Evolutionary conservation across 2,113 vertebrate species (phyloP).

Genomic region (Electrona antarctica): DNA sequence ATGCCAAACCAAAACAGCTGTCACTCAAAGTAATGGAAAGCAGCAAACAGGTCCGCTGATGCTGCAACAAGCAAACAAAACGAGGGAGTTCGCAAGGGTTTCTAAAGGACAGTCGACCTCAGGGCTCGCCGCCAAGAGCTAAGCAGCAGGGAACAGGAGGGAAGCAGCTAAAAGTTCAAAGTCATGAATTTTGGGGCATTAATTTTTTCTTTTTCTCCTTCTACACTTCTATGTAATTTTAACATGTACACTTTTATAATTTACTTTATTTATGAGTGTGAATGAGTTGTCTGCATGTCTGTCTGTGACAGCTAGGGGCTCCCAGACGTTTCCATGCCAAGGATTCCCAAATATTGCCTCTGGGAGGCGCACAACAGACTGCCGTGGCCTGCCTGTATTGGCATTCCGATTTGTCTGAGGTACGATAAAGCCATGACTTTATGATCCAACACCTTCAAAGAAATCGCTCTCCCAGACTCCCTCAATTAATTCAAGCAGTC

Average conservation of each 20-base stretch:
- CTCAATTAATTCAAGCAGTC: constrained; percentile 34
- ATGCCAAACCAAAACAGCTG: not conserved
- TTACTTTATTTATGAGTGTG: no score
- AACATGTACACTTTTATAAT: no score
- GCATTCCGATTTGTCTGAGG: constrained; percentile 29
- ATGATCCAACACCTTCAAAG: constrained; percentile 31
- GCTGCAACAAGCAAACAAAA: not conserved
- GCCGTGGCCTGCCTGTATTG: not conserved
- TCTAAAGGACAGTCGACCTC: not conserved
- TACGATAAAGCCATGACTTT: constrained; percentile 16
- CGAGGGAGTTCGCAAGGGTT: not conserved
- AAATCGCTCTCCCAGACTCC: constrained; percentile 10
- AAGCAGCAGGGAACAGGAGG: not conserved
- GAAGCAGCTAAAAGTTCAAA: not conserved
- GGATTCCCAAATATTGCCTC: no score
- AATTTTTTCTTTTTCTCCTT: no score
- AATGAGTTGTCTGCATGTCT: no score
- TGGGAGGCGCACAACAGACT: not conserved
- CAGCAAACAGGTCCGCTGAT: not conserved
- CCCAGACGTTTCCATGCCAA: no score
- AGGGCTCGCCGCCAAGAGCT: not conserved
- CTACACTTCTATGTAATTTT: no score
- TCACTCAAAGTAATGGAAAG: not conserved
- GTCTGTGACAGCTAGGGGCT: no score
- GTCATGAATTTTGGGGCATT: not conserved